phyloP scores from a whole-genome alignment of 2,888 invertebrate genomes.

The Tricholauxania praeusta region DNA sequence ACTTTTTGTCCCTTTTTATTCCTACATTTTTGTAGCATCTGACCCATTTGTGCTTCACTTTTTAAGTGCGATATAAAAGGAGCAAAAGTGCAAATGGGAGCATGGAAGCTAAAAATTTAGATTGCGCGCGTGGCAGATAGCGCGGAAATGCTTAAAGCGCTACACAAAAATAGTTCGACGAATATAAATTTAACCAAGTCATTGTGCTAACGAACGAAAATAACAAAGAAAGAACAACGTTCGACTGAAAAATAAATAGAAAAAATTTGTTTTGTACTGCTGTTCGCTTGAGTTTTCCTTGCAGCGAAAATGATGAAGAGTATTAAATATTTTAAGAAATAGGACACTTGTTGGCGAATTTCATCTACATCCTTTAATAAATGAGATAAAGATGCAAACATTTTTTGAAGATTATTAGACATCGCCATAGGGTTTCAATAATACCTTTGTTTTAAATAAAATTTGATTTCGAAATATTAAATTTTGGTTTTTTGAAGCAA shows the following conservation, averaged over 20 bases:
- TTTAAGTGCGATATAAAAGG: background rate
- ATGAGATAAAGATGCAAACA: no score
- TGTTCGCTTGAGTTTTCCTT: no score
- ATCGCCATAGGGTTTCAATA: no score
- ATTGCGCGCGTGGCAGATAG: constrained; percentile 15
- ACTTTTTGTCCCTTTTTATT: background rate
- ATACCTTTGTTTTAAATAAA: no score
- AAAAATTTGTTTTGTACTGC: background rate
- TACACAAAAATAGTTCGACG: background rate
- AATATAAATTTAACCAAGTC: background rate
- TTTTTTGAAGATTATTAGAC: no score
- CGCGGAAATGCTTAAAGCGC: constrained; percentile 26
- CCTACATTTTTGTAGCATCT: background rate
- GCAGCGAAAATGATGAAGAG: no score
- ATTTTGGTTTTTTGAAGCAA: no score
- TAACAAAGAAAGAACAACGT: background rate
- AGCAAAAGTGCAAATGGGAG: background rate
- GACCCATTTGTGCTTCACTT: background rate
- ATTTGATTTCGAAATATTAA: no score
- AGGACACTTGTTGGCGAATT: no score
- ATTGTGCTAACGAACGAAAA: background rate
- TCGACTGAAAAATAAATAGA: background rate
- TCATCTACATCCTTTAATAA: no score
- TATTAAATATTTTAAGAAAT: no score
- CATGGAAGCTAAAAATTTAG: constrained; percentile 17